These are phyloP conservation scores for Anagyrus pseudococci DNA, from an alignment of 2,888 invertebrate species.

Conservation along the genomic window DNA sequence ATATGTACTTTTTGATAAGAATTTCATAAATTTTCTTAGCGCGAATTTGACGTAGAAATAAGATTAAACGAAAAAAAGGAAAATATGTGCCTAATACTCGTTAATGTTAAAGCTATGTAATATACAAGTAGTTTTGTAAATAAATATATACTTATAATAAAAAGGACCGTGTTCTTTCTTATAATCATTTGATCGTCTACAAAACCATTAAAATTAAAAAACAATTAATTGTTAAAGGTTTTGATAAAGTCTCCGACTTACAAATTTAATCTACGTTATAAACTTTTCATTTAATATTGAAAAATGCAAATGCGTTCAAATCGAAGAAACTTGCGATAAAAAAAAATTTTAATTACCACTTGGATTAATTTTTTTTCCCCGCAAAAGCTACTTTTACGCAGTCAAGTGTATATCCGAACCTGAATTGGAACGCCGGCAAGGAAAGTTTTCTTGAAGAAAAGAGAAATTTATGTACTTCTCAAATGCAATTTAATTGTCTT, in stretches of 20 bases:
- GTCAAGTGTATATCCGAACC: constrained; percentile 13
- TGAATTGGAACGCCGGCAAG: constrained; percentile 19
- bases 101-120: constrained; percentile 23
- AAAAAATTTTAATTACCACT: neutral
- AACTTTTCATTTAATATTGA: too few relatives aligned
- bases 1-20: constrained; percentile 1
- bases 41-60: constrained; percentile 1
- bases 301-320: neutral
- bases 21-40: constrained; percentile 11
- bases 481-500: constrained; percentile 15
- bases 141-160: constrained; percentile 29
- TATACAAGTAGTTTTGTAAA: constrained; percentile 33
- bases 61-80: constrained; percentile 5
- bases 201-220: too few relatives aligned
- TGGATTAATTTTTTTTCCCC: neutral
- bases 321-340: neutral
- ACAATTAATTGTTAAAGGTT: too few relatives aligned
- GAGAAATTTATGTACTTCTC: constrained; percentile 17
- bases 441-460: constrained; percentile 19
- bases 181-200: neutral
- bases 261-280: too few relatives aligned
- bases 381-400: constrained; percentile 2
- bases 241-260: too few relatives aligned
- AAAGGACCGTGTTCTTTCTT: neutral
- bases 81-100: constrained; percentile 31